Percentiles rank a stretch among this genome's conserved stretches.
Evolutionary conservation across 2,113 vertebrate species (phyloP).

Genomic region (Triplophysa siluroides): DNA sequence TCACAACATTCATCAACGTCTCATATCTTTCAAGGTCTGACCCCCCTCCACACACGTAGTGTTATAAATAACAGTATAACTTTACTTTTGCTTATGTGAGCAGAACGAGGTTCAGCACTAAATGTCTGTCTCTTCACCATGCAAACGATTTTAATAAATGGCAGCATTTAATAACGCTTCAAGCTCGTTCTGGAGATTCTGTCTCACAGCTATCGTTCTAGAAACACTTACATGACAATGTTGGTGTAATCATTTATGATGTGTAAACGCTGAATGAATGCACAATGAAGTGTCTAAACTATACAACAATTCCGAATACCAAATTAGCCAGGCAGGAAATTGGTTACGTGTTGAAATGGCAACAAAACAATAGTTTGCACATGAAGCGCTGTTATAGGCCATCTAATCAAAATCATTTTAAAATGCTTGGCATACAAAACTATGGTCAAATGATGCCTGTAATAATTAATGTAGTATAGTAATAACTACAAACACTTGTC

Average conservation of each 20-base stretch:
- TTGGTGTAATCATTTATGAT: constrained; percentile 33
- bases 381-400: neutral
- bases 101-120: constrained; percentile 37
- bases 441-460: neutral
- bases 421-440: neutral
- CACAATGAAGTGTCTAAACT: constrained; percentile 24
- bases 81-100: constrained; percentile 40
- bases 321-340: constrained; percentile 35
- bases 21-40: constrained; percentile 32
- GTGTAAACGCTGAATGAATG: neutral
- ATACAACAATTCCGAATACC: neutral
- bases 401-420: neutral
- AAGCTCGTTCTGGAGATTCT: neutral
- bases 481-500: neutral
- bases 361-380: constrained; percentile 1
- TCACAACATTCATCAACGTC: neutral
- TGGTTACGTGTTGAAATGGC: constrained; percentile 21
- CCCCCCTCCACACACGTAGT: neutral
- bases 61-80: constrained; percentile 30
- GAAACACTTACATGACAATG: constrained; percentile 19
- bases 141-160: constrained; percentile 24
- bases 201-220: constrained; percentile 16
- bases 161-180: neutral
- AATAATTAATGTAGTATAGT: neutral
- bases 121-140: constrained; percentile 7